These are phyloP conservation scores for Podabrus alpinus DNA, from an alignment of 2,888 invertebrate species.

Conservation along the genomic window DNA sequence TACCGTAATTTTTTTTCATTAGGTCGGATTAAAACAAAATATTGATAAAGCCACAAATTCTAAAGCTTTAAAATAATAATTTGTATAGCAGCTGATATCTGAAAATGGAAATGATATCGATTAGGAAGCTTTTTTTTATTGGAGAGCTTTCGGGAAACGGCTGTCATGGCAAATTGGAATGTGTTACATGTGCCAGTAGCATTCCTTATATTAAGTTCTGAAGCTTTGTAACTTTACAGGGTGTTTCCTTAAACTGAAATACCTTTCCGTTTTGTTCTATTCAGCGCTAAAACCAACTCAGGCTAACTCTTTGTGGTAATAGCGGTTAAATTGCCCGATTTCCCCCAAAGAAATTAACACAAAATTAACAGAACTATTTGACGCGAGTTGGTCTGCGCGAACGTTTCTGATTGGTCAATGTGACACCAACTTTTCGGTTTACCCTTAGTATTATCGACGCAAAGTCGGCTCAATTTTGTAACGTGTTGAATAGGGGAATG, in stretches of 20 bases:
- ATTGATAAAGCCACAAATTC: not conserved
- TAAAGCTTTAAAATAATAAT: not conserved
- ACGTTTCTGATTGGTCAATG: too few relatives aligned
- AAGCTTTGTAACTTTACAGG: not conserved
- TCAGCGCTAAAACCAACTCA: too few relatives aligned
- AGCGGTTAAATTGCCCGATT: too few relatives aligned
- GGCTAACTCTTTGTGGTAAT: too few relatives aligned
- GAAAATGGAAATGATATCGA: not conserved
- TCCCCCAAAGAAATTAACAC: too few relatives aligned
- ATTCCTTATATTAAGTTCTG: not conserved
- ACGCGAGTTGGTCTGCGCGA: too few relatives aligned
- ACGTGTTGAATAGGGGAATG: too few relatives aligned
- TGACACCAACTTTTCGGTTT: too few relatives aligned
- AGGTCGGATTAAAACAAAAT: not conserved
- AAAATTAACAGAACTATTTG: too few relatives aligned
- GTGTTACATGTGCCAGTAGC: not conserved
- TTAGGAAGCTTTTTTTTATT: not conserved
- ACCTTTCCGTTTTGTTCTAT: too few relatives aligned
- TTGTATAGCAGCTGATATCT: not conserved
- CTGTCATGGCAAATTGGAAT: not conserved
- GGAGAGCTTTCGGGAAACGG: not conserved
- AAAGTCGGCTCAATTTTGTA: too few relatives aligned
- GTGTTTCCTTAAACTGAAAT: not conserved
- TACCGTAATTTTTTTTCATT: not conserved
- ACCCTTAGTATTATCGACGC: too few relatives aligned